Conservation (phyloP, 2,888 invertebrate genomes). For the Leptinotarsa rubiginosa region DNA sequence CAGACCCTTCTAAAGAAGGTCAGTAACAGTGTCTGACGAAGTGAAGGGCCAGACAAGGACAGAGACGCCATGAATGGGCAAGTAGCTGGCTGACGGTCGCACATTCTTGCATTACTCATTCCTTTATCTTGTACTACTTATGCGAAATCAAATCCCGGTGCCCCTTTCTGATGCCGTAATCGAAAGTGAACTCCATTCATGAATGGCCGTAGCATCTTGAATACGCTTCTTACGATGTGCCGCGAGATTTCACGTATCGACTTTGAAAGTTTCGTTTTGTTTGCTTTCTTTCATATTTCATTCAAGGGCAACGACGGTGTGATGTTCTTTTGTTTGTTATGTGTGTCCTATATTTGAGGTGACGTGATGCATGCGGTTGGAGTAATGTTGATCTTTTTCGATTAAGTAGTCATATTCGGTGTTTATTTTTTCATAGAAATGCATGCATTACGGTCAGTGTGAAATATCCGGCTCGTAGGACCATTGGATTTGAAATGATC, state of each 20-base stretch:
- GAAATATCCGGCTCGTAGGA: constrained; percentile 14
- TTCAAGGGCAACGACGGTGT: constrained; percentile 23
- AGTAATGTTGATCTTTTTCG: neutral
- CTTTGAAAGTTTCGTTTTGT: constrained; percentile 39
- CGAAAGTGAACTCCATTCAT: constrained; percentile 57
- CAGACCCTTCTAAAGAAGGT: constrained; percentile 45
- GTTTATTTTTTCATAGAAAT: neutral
- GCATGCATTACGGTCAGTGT: neutral
- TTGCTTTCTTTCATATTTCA: constrained; percentile 31
- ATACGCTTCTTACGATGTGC: constrained; percentile 27
- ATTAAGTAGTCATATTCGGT: neutral
- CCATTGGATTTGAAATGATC: neutral
- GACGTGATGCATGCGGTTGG: neutral
- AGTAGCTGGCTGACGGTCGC: constrained; percentile 45
- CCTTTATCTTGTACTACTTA: constrained; percentile 53
- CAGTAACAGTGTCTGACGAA: constrained; percentile 42
- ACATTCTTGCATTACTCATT: constrained; percentile 50
- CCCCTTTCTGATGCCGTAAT: constrained; percentile 53
- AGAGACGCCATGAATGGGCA: constrained; percentile 49
- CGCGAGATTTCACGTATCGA: constrained; percentile 37
- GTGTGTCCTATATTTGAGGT: neutral
- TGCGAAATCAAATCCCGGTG: constrained; percentile 56
- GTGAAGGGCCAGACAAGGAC: constrained; percentile 46
- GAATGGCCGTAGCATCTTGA: constrained; percentile 40
- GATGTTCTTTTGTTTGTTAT: constrained; percentile 16